Percentiles rank a stretch among this genome's conserved stretches.
phyloP scores from a whole-genome alignment of 2,113 vertebrate species.

The Siphamia tubifer region DNA sequence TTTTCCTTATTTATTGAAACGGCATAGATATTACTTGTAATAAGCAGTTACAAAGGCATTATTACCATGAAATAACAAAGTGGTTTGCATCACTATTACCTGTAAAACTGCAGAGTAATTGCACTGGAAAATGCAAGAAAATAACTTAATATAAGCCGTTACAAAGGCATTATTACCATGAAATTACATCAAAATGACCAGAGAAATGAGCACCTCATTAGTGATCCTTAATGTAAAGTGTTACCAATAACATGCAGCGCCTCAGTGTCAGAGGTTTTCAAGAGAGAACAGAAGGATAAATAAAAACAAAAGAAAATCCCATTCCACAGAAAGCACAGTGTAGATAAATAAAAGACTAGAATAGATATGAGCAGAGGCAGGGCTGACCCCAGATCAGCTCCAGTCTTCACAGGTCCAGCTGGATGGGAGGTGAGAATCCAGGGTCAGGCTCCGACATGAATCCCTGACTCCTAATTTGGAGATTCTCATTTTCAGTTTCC shows the following conservation, averaged over 20 bases:
- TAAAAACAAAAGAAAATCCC: not conserved
- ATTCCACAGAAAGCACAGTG: not conserved
- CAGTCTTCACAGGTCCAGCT: constrained; percentile 66
- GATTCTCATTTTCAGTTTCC: constrained; percentile 83
- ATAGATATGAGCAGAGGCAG: not conserved
- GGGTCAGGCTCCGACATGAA: constrained; percentile 81
- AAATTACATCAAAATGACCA: too few relatives aligned
- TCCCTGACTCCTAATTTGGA: constrained; percentile 80
- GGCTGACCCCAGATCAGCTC: constrained; percentile 40
- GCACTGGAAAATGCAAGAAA: too few relatives aligned
- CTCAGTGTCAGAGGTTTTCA: not conserved
- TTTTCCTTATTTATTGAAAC: too few relatives aligned
- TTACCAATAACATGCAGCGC: not conserved
- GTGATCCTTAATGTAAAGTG: too few relatives aligned
- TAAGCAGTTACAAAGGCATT: too few relatives aligned
- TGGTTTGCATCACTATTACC: too few relatives aligned
- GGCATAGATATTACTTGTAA: too few relatives aligned
- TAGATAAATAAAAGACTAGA: constrained; percentile 14
- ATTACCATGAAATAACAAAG: too few relatives aligned
- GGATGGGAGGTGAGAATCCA: constrained; percentile 78
- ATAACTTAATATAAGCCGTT: too few relatives aligned
- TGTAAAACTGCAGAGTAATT: too few relatives aligned
- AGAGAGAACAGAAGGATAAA: not conserved
- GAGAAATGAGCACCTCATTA: too few relatives aligned
- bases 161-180: too few relatives aligned